Evolutionary conservation across 2,888 invertebrate genomes (phyloP).

Genomic region (Brachynemurus nebulosus): DNA sequence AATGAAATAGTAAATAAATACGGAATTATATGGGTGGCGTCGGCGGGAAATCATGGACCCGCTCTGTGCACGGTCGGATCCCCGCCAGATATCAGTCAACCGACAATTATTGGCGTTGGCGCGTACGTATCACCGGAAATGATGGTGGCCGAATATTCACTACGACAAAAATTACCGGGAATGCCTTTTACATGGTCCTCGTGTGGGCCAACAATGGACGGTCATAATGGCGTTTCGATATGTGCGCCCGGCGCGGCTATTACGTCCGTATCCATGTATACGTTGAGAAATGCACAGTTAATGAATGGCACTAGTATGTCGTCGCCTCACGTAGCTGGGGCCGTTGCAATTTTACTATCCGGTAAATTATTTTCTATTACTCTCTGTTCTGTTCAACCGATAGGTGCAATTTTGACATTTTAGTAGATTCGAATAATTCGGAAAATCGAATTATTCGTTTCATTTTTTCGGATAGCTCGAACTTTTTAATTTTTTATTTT

Average conservation of each 20-base stretch:
- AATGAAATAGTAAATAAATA: conserved; percentile 81
- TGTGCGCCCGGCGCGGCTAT: conserved; percentile 94
- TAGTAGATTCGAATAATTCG: too few species aligned
- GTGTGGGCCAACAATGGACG: conserved; percentile 79
- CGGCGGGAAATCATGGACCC: conserved; percentile 92
- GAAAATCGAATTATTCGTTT: too few species aligned
- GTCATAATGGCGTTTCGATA: conserved; percentile 73
- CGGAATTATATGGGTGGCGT: conserved; percentile 83
- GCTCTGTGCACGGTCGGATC: conserved; percentile 87
- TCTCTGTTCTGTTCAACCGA: too few species aligned
- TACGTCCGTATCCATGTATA: conserved; percentile 84
- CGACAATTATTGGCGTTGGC: conserved; percentile 80
- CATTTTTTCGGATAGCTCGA: too few species aligned
- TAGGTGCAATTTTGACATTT: too few species aligned
- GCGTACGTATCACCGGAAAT: conserved; percentile 96
- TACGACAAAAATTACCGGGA: conserved; percentile 67
- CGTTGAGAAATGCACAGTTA: conserved; percentile 69
- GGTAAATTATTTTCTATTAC: too few species aligned
- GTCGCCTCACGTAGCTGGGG: conserved; percentile 90
- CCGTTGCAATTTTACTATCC: conserved; percentile 66
- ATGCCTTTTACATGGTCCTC: conserved; percentile 88
- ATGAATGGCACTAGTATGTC: conserved; percentile 99
- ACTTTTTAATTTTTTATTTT: too few species aligned
- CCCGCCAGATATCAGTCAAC: conserved; percentile 71
- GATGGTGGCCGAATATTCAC: conserved; percentile 91